Base-by-base conservation (phyloP, 2,113 vertebrate species). In the Podarcis muralis region DNA sequence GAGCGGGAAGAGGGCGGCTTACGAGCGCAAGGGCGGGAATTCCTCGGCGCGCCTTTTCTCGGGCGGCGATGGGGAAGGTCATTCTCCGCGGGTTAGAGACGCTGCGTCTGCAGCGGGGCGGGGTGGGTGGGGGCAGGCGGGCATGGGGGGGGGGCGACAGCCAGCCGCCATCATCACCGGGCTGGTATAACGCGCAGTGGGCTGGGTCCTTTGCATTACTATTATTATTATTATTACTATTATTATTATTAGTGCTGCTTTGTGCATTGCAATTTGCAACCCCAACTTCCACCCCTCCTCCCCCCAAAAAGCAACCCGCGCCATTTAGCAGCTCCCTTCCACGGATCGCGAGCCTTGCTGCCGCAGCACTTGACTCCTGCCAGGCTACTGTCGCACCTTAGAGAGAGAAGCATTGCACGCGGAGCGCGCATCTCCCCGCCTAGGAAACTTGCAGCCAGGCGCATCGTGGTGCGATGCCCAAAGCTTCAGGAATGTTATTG, bases 11-110 rank as follows among this genome's bases (percentile, higher is more conserved):
- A 27, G 62, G 79, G 69, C 35, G 4, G 7, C 7, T 78, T 68
- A 37, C 40, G 95, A 88, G 92, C 94, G 96, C 95, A 97, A 97
- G 96, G 97, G 97, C 97, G 97, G 97, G 95, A 97, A 97, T 96
- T 95, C 96, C 91, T 93, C 89, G 93, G 92, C 92, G 92, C 91
- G 81, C 83, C 78, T 87, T 82, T 85, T 82, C 81, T 62, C 91
- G 84, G 95, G 72, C 77, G 85, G 95, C 83, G 85, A 86, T 53
- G 90, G 86, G 89, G 85, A 93, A 95, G 95, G 92, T 91, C 90
- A 91, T n/a, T 75, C 30, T 27, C 5, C 0, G 88, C 37, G 62
- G 62, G 27, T 62, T 79, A 53, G 91, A 89, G 84, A 25, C 79
- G 27, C 88, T 43, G 93, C 30, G 84, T 6, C 75, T 71, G 9